Evolutionary conservation across 2,113 vertebrate genomes (phyloP).

Genomic region (Passer montanus): DNA sequence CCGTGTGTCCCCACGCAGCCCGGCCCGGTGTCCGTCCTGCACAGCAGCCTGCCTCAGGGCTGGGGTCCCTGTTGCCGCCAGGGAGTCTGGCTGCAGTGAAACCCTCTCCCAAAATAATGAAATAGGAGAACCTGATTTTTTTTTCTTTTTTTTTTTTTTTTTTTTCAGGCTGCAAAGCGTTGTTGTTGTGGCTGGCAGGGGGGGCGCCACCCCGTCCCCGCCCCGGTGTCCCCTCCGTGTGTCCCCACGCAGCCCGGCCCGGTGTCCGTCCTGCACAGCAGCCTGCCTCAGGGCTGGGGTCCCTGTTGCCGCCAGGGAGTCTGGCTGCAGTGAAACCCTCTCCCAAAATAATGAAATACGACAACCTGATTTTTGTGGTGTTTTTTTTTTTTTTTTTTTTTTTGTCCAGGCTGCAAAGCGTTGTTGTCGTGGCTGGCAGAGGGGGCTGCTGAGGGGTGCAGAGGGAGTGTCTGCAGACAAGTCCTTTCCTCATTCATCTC

Average conservation of each 20-base stretch:
- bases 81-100: background rate
- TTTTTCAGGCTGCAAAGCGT: background rate
- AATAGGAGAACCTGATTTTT: no score
- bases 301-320: fast-evolving
- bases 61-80: fast-evolving
- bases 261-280: no score
- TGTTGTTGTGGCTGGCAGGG: no score
- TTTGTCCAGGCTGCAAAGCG: background rate
- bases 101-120: background rate
- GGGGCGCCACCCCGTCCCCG: background rate
- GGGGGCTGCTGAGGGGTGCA: background rate
- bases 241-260: background rate
- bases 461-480: background rate
- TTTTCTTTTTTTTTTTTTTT: no score
- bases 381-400: no score
- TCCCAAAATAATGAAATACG: background rate
- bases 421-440: no score
- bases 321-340: background rate
- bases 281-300: background rate
- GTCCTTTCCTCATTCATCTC: background rate
- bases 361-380: fast-evolving
- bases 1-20: background rate
- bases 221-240: background rate
- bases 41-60: no score
- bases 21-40: fast-evolving